Base-by-base conservation (phyloP, 2,888 invertebrate genomes). In the Penaeus monodon region DNA sequence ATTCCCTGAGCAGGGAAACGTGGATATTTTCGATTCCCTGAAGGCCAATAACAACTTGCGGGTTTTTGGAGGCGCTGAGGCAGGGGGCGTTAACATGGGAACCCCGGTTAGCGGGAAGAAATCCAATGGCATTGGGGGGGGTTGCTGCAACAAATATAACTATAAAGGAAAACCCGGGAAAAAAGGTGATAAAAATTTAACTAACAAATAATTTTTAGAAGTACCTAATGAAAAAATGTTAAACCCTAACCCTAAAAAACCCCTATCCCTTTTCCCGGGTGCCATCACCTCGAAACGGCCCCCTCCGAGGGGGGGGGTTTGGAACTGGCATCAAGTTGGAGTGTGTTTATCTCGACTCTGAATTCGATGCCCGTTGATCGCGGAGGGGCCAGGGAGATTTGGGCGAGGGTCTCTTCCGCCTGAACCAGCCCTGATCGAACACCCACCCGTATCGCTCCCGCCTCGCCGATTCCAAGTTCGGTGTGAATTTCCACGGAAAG, bases 81-180 rank as follows among this genome's bases (percentile, higher is more conserved):
- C 77, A 89, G 86, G 90, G 27, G 91, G 84, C 2, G 78, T 83
- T 90, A 90, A 4, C 90, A 91, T 89, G 90, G 91, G 80, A 88
- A 91, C 91, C 68, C 91, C 91, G 1, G 93, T 93, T 17, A 93
- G 92, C 79, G 93, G 92, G 1, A 91, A 91, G 93, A 93, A 90
- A 90, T 93, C n/a, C 88, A 38, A 84, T 92, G 63, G 92, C 92
- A 22, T 80, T 92, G 64, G 90, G 91, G n/a, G 92, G 92, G 38
- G 92, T 92, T 89, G 74, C 89, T 27, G 91, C 92, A 0, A 88
- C 89, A 33, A 88, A 90, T 6, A 91, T 93, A 44, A 90, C 63
- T 91, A 92, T 63, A 93, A 93, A 90, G 93, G 93, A 12, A 92
- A n/a, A n/a, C n/a, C 92, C 90, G 92, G 93, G 7, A 93, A 93